These are phyloP conservation scores for Drosophila ercepeae DNA, from an alignment of 1,140 invertebrate genomes.

Conservation along the genomic window DNA sequence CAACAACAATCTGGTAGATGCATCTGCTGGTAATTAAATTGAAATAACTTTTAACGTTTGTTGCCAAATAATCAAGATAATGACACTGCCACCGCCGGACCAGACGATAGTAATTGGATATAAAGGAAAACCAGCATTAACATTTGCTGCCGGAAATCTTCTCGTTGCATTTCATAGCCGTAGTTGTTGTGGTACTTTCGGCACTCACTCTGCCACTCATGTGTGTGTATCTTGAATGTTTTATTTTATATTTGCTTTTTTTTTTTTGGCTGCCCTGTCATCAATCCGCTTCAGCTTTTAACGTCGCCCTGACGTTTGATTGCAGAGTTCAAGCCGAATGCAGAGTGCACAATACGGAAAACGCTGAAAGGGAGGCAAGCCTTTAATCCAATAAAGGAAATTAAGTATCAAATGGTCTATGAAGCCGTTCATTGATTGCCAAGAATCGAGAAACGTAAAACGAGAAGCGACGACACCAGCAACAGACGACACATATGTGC, in stretches of 20 bases:
- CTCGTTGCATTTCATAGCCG: not conserved
- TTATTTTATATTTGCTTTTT: not conserved
- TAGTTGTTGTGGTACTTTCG: constrained; percentile 7
- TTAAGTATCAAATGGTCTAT: constrained; percentile 70
- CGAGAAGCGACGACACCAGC: not conserved
- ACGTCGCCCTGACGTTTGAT: constrained; percentile 44
- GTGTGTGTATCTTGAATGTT: constrained; percentile 1
- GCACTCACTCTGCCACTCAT: not conserved
- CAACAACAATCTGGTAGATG: not conserved
- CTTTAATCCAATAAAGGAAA: constrained; percentile 79
- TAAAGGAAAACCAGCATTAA: constrained; percentile 1
- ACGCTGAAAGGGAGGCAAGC: constrained; percentile 15
- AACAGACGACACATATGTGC: constrained; percentile 24
- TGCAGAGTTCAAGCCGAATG: constrained; percentile 51
- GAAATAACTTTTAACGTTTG: constrained; percentile 13
- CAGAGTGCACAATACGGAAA: constrained; percentile 2
- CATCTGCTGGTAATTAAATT: constrained; percentile 14
- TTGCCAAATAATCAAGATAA: constrained; percentile 32
- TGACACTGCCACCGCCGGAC: not conserved
- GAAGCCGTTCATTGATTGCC: constrained; percentile 64
- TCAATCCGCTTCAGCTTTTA: constrained; percentile 66
- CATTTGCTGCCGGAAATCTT: constrained; percentile 13
- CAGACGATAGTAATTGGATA: constrained; percentile 10
- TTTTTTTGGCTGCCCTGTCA: constrained; percentile 24
- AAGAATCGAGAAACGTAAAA: not conserved